These are phyloP conservation scores for Paradisaea rubra DNA, from an alignment of 2,113 vertebrate species.

Conservation along the genomic window DNA sequence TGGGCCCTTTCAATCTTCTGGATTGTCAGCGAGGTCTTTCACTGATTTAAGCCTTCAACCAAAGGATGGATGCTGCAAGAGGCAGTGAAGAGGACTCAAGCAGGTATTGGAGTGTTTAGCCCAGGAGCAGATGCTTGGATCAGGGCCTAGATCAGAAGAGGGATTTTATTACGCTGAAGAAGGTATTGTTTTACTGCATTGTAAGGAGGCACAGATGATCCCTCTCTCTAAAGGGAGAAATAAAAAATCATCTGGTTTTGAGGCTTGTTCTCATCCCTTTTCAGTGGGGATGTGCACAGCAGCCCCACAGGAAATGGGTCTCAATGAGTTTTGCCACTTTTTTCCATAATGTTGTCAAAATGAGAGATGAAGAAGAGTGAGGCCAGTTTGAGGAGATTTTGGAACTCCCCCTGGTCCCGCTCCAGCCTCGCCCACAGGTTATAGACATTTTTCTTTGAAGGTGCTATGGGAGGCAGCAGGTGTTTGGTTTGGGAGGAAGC, in stretches of 20 bases:
- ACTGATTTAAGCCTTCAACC: background rate
- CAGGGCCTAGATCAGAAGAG: background rate
- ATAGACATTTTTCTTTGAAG: background rate
- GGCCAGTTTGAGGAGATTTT: background rate
- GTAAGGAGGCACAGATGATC: background rate
- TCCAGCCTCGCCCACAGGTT: background rate
- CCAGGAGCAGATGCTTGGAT: conserved; percentile 31
- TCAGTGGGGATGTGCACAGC: accelerated
- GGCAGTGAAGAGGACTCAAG: conserved; percentile 14
- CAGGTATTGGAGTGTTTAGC: background rate
- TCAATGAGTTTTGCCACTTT: background rate
- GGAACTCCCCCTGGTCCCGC: background rate
- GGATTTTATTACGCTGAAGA: background rate
- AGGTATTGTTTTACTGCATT: background rate
- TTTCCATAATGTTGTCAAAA: background rate
- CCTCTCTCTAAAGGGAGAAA: background rate
- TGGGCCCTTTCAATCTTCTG: background rate
- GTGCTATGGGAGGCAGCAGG: background rate
- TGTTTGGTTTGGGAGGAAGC: background rate
- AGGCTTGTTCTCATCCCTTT: background rate
- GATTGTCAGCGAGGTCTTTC: background rate
- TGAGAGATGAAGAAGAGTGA: background rate
- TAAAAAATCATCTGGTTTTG: background rate
- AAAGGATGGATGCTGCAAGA: background rate
- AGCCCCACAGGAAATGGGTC: background rate